Evolutionary conservation across 2,113 vertebrate species (phyloP).

Genomic region (Zosterops japonicus): DNA sequence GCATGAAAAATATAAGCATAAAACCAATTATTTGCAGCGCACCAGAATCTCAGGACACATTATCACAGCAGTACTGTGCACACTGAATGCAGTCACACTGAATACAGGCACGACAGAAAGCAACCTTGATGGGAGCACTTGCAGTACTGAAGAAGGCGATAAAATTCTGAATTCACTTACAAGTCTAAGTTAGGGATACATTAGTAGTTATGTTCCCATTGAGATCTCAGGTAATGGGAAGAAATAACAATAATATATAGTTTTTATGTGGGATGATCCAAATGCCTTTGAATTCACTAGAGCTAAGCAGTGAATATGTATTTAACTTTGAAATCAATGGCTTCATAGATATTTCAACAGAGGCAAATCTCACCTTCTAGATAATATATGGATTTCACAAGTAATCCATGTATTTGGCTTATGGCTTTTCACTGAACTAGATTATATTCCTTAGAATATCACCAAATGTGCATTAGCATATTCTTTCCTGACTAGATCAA

Average conservation of each 20-base stretch:
- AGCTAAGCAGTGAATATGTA: not conserved
- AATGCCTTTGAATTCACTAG: slow-evolving; percentile 22
- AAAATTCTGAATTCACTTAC: slow-evolving; percentile 43
- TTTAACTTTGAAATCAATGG: not conserved
- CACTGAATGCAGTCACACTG: not conserved
- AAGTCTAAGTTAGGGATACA: not conserved
- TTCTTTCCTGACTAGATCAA: not conserved
- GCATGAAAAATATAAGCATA: not conserved
- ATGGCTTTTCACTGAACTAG: not conserved
- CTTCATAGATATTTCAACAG: not conserved
- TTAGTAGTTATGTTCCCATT: slow-evolving; percentile 39
- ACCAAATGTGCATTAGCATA: not conserved
- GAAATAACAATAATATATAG: slow-evolving; percentile 41
- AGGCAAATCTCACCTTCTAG: not conserved
- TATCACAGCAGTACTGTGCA: slow-evolving; percentile 23
- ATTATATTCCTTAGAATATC: not conserved
- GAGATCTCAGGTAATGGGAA: slow-evolving; percentile 38
- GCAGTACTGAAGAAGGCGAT: not conserved
- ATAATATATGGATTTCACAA: not conserved
- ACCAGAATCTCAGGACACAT: not conserved
- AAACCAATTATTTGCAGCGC: not conserved
- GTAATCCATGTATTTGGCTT: not conserved
- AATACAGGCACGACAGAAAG: slow-evolving; percentile 7
- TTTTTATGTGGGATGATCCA: slow-evolving; percentile 16
- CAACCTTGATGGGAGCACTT: not conserved